Conservation (phyloP, 1,140 invertebrate genomes). For the Drosophila erecta region DNA sequence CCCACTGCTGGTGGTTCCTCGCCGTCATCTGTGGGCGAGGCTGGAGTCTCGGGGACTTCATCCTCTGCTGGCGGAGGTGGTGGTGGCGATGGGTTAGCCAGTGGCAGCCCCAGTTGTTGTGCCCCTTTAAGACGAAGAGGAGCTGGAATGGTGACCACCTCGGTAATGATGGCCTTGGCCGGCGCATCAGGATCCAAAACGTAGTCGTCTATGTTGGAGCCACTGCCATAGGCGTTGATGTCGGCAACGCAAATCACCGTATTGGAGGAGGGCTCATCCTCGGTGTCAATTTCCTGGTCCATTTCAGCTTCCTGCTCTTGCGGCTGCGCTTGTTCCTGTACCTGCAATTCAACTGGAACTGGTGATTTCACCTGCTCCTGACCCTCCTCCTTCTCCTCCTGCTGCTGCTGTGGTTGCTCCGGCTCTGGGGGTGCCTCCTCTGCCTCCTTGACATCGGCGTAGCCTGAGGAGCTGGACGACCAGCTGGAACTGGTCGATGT, state of each 20-base stretch:
- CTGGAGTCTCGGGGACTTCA: conserved; percentile 25
- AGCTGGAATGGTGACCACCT: conserved; percentile 39
- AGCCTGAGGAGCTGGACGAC: conserved; percentile 15
- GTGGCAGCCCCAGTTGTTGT: neutral
- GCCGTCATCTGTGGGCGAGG: conserved; percentile 58
- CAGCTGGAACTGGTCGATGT: neutral
- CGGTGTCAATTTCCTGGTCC: conserved; percentile 7
- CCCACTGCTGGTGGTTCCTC: conserved; percentile 14
- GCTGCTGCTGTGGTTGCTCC: neutral
- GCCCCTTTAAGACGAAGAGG: conserved; percentile 15
- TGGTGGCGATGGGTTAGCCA: neutral
- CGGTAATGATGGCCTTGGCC: conserved; percentile 34
- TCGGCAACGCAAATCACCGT: conserved; percentile 22
- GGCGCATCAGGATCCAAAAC: conserved; percentile 24
- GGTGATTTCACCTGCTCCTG: conserved; percentile 1
- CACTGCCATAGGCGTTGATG: neutral
- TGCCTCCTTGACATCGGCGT: conserved; percentile 19
- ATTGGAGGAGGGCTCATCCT: conserved; percentile 12
- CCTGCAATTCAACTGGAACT: conserved; percentile 1
- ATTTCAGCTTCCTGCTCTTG: conserved; percentile 1
- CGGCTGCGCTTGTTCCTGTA: neutral
- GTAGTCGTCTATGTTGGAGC: neutral
- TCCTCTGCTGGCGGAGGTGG: neutral
- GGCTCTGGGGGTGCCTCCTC: conserved; percentile 1
- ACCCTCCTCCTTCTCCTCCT: neutral